phyloP scores from a whole-genome alignment of 2,113 vertebrate genomes.

The Phalacrocorax pelagicus region DNA sequence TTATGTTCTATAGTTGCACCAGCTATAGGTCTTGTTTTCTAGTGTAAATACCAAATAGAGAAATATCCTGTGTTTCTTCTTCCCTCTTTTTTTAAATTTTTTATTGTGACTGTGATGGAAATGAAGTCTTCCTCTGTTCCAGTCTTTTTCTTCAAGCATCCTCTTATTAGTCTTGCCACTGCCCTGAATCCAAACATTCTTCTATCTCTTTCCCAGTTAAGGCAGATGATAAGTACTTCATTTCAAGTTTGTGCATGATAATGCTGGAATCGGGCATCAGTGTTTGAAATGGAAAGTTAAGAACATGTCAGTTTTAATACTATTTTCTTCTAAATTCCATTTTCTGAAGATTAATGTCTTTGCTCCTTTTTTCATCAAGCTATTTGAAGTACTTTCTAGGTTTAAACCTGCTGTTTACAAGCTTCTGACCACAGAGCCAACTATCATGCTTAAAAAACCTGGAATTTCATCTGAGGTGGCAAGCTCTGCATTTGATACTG shows the following conservation, averaged over 20 bases:
- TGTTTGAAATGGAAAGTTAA: background rate
- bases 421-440: background rate
- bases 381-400: background rate
- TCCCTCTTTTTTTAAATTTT: background rate
- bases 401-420: background rate
- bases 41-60: background rate
- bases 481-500: background rate
- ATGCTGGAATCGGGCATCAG: background rate
- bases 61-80: background rate
- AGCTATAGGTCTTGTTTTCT: background rate
- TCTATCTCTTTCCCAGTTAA: background rate
- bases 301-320: background rate
- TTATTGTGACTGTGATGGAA: background rate
- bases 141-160: background rate
- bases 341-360: background rate
- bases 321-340: background rate
- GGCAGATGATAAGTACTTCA: background rate
- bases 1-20: background rate
- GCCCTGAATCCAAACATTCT: background rate
- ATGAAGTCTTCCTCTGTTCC: background rate
- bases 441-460: background rate
- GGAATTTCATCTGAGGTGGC: background rate
- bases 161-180: background rate
- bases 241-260: background rate
- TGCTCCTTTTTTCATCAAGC: background rate